Evolutionary conservation across 1,140 invertebrate species (phyloP), one percentile per base, ranked within the genome.

Genomic region (Macrobrachium nipponense): DNA sequence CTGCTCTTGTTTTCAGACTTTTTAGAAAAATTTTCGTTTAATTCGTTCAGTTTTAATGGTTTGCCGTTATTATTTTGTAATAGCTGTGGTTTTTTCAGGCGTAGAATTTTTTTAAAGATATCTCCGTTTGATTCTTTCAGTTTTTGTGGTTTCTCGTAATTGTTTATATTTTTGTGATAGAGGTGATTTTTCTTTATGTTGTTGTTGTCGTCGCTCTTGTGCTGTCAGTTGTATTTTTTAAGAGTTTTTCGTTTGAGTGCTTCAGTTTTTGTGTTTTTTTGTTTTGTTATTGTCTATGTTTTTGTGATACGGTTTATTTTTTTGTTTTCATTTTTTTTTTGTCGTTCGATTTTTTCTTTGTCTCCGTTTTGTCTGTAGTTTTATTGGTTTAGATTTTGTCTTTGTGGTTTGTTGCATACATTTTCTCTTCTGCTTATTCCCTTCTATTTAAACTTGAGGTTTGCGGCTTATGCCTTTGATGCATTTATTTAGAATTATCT

Each of bases 261-360:
- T 5, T 70, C 20, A 36, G 36, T 20, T 15, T 70, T 70, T 6
- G 23, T 73, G 7, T 27, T 27, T 72, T 5, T 72, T 20, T 72
- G 15, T 5, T 72, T 20, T 72, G 15, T 72, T 27, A 14, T 51
- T 73, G 66, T 70, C 11, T 23, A 64, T 70, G 12, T 15, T 72
- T 72, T 72, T 72, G 20, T 15, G 4, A 36, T 15, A 23, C 15
- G 0, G 5, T 18, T n/a, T 18, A 15, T 72, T 72, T 43, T 7
- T 20, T 72, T 72, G 27, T 72, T 72, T 72, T 72, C 68, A 15
- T 72, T 18, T 72, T 72, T 23, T 6, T 20, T 72, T 11, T 72
- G 2, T 72, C 27, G 15, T 23, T 18, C n/a, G n/a, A n/a, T 20
- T 20, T 72, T 43, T 18, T 20, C 23, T 43, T n/a, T 20, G 27